phyloP scores from a whole-genome alignment of 2,113 vertebrate genomes.

The Nothoprocta pentlandii region DNA sequence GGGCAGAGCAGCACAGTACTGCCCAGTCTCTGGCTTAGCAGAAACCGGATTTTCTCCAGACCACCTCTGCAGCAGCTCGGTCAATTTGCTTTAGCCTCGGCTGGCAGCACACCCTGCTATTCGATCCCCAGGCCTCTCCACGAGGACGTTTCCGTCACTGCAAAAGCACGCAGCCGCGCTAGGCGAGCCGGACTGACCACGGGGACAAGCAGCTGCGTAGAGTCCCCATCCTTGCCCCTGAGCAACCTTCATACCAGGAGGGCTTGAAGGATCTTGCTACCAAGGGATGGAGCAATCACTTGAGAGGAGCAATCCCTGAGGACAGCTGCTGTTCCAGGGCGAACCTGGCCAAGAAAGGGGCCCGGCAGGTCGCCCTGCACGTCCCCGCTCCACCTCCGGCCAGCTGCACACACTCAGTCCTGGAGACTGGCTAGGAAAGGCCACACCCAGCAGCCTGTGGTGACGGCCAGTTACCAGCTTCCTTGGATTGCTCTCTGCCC shows the following conservation, averaged over 20 bases:
- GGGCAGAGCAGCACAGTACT: not conserved
- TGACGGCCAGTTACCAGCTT: rapidly evolving
- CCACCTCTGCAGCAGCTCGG: not conserved
- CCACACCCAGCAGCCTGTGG: rapidly evolving
- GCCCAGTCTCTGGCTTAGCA: not conserved
- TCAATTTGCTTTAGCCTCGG: not conserved
- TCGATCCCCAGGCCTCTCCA: not conserved
- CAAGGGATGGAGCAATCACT: rapidly evolving
- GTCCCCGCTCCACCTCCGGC: not conserved
- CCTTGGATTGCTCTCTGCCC: not conserved
- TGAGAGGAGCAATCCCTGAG: not conserved
- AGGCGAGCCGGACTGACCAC: not conserved
- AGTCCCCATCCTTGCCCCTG: rapidly evolving
- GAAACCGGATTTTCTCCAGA: not conserved
- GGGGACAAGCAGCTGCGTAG: not conserved
- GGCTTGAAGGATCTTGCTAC: not conserved
- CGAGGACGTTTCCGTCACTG: not conserved
- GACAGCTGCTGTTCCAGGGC: rapidly evolving
- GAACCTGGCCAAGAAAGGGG: rapidly evolving
- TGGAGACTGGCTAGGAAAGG: not conserved
- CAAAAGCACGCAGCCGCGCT: not conserved
- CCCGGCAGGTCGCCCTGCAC: not conserved
- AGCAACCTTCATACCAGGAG: not conserved
- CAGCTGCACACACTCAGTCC: rapidly evolving
- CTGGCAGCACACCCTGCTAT: not conserved